Conservation (phyloP, 2,888 invertebrate genomes). For the Hyalella azteca region DNA sequence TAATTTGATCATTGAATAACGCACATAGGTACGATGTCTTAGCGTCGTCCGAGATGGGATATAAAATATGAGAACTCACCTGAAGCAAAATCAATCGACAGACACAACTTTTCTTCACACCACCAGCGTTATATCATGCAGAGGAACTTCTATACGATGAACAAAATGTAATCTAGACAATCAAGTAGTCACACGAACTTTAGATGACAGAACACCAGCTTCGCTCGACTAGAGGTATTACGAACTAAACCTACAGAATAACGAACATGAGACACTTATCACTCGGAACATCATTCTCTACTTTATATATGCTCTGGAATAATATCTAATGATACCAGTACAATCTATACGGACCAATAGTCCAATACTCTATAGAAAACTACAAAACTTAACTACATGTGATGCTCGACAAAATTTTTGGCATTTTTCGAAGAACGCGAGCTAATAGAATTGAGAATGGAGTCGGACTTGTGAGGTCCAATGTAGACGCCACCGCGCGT, state of each 20-base stretch:
- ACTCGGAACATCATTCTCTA: neutral
- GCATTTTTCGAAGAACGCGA: neutral
- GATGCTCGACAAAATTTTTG: neutral
- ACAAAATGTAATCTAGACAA: too few species aligned
- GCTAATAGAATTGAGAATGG: neutral
- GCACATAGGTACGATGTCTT: too few species aligned
- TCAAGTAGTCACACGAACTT: too few species aligned
- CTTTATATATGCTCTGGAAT: neutral
- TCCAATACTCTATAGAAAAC: neutral
- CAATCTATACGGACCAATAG: slow-evolving; percentile 2
- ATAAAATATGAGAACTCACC: too few species aligned
- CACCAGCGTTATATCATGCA: too few species aligned
- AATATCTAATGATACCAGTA: neutral
- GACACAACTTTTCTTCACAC: too few species aligned
- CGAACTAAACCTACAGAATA: neutral
- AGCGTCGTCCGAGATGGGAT: too few species aligned
- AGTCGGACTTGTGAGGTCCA: slow-evolving; percentile 33
- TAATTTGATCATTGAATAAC: too few species aligned
- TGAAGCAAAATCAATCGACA: too few species aligned
- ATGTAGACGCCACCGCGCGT: slow-evolving; percentile 26
- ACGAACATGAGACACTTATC: neutral
- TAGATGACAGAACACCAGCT: too few species aligned
- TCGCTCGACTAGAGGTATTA: too few species aligned
- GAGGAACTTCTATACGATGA: too few species aligned
- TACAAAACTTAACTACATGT: slow-evolving; percentile 10